Evolutionary conservation across 2,113 vertebrate species (phyloP), one percentile per base, ranked within the genome.

Genomic region (Zingel zingel): DNA sequence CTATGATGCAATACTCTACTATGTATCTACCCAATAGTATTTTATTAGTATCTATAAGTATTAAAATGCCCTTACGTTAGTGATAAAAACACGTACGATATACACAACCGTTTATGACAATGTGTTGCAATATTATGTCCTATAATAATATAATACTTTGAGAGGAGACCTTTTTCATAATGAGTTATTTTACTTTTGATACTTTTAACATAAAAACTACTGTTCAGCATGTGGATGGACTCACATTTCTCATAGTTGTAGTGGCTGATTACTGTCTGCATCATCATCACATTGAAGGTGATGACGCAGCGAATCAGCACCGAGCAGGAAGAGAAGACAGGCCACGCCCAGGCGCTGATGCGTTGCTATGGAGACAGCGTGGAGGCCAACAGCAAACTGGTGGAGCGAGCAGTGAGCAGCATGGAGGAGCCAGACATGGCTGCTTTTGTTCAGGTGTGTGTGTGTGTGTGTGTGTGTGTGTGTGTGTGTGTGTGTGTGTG

Each of bases 381-480:
- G 6, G 92, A 91, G 6, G 87, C 92, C 64, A 95, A 95, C 85
- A 88, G 73, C 74, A 95, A 94, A 30, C 84, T 96, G 84, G 43
- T 96, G 76, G 94, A 96, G 89, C 89, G 83, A 0, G 94, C 93
- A 0, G 10, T 43, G 64, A 93, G 90, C 65, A 92, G 93, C 84
- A 92, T 95, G 86, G 95, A 96, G 15, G 95, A 97, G 64, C 81
- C 88, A 0, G 93, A 96, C 82, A 93, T 93, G 91, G 93, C 94
- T 1, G 90, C 79, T 3, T 97, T 97, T 25, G 84, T 97, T 56
- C 93, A 96, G 95, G 96, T 96, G 36, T 16, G 62, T 57, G 68
- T 56, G 25, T 48, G 21, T 48, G 63, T 66, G 39, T 47, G 50
- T 33, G 61, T 65, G 74, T 74, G 14, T 47, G 27, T 23, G 67